Base-by-base conservation (phyloP, 2,797 vertebrate genomes). In the Phyllotis vaccarum region DNA sequence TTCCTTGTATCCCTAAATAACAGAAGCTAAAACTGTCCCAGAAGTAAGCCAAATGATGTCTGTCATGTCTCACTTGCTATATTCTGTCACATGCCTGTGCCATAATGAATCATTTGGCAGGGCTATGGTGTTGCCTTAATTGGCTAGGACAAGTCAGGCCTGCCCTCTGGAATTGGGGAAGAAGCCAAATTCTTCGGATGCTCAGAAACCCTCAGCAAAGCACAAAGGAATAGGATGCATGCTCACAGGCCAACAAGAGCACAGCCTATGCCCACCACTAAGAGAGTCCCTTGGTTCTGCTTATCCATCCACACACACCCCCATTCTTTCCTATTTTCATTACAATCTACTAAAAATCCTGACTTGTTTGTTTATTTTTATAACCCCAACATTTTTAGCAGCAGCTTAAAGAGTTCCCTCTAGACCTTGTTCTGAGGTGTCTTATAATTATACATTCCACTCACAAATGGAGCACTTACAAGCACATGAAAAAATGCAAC, bases 401-500 rank as follows among this genome's bases (percentile, higher is more conserved):
- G 11, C 16, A 78, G 82, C 29, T 90, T 96, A 56, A 90, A 95
- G 92, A 93, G 86, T 89, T 97, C 94, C 94, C 96, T 92, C 64
- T 83, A 93, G 97, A 94, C 58, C 56, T 76, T 60, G 94, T 89
- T 94, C 87, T 64, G 88, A 64, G 46, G 34, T 31, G 58, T 92
- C 94, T 97, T 96, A 96, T 93, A 96, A 97, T 97, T 93, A 96
- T 93, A 81, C 93, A 86, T 85, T 93, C 94, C 90, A 43, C 95
- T 97, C 95, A 96, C 91, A 95, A 95, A 91, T 95, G 76, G 95
- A 96, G 52, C 78, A 96, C 90, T 97, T 96, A 97, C 5, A 89
- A 95, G 81, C 95, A 93, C 93, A 94, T 95, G 92, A 96, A 94
- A 88, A 95, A 94, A 92, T 78, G 66, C 72, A 95, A 95, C 93